phyloP scores from a whole-genome alignment of 2,888 invertebrate genomes.

The Drosophila anomelani region DNA sequence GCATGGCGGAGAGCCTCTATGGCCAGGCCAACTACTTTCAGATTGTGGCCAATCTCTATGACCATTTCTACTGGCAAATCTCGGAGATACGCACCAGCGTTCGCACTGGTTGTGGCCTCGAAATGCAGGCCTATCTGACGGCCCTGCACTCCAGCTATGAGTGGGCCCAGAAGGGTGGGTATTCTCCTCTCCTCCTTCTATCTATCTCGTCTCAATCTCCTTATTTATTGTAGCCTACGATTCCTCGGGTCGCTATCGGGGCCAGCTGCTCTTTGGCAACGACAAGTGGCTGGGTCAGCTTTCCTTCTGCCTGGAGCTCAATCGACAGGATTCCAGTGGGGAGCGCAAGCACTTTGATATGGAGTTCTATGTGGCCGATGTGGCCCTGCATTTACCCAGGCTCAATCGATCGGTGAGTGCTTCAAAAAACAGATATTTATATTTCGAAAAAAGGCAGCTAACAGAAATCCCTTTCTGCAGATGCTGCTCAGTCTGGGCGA shows the following conservation, averaged over 20 bases:
- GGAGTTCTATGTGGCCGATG: slow-evolving; percentile 81
- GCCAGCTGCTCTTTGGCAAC: slow-evolving; percentile 91
- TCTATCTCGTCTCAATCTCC: not conserved
- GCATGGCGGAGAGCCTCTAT: slow-evolving; percentile 65
- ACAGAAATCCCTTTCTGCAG: slow-evolving; percentile 55
- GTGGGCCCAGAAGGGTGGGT: slow-evolving; percentile 94
- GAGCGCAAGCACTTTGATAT: slow-evolving; percentile 81
- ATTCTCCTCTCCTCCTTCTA: not conserved
- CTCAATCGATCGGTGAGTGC: slow-evolving; percentile 75
- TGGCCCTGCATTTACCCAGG: slow-evolving; percentile 72
- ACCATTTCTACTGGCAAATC: slow-evolving; percentile 84
- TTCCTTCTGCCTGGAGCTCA: slow-evolving; percentile 88
- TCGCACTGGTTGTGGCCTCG: slow-evolving; percentile 86
- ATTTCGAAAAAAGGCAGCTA: not conserved
- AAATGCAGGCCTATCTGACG: slow-evolving; percentile 86
- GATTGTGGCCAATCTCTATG: slow-evolving; percentile 82
- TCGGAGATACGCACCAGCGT: slow-evolving; percentile 84
- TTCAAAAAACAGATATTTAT: too few relatives aligned
- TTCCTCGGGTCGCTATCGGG: slow-evolving; percentile 91
- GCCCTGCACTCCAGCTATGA: slow-evolving; percentile 87
- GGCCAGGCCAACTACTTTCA: slow-evolving; percentile 81
- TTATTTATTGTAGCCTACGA: slow-evolving; percentile 87
- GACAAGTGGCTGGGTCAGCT: slow-evolving; percentile 93
- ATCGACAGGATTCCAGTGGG: slow-evolving; percentile 67
- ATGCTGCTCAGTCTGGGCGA: slow-evolving; percentile 90